A percentile compares a stretch with the other conserved stretches of the same genome.
Evolutionary conservation across 2,888 invertebrate genomes (phyloP).

Genomic region (Andrena minutula): DNA sequence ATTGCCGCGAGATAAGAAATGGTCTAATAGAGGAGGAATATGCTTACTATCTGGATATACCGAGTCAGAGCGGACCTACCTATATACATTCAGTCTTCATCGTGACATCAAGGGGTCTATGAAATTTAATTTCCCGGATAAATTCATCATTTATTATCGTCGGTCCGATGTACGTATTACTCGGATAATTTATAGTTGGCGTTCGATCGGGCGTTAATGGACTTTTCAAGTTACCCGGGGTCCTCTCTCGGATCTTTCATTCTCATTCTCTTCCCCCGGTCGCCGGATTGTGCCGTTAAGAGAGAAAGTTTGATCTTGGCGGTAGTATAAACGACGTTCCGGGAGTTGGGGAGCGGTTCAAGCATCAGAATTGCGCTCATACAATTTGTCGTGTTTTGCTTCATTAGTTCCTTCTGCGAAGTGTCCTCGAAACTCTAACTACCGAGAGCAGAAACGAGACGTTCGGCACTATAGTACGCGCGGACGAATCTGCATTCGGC

Average conservation of each 20-base stretch:
- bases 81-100: conserved; percentile 14
- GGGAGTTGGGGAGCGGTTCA: not conserved
- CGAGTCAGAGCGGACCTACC: conserved; percentile 5
- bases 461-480: not conserved
- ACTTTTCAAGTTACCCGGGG: conserved; percentile 68
- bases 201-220: conserved; percentile 68
- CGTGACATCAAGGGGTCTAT: conserved; percentile 49
- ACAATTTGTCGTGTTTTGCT: conserved; percentile 35
- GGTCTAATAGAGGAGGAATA: conserved; percentile 21
- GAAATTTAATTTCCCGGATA: conserved; percentile 72
- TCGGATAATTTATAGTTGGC: conserved; percentile 67
- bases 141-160: conserved; percentile 71
- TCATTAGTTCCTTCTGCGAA: conserved; percentile 37
- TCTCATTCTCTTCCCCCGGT: conserved; percentile 32
- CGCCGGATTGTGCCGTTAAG: conserved; percentile 9
- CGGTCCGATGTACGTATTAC: conserved; percentile 59
- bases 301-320: conserved; percentile 24
- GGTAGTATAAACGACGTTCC: not conserved
- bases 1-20: not conserved
- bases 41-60: conserved; percentile 55
- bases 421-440: conserved; percentile 35
- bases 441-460: conserved; percentile 33
- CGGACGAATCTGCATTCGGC: conserved; percentile 37
- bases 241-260: conserved; percentile 37
- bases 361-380: conserved; percentile 17